These are phyloP conservation scores for Lagopus muta DNA, from an alignment of 2,113 vertebrate genomes.

Conservation along the genomic window DNA sequence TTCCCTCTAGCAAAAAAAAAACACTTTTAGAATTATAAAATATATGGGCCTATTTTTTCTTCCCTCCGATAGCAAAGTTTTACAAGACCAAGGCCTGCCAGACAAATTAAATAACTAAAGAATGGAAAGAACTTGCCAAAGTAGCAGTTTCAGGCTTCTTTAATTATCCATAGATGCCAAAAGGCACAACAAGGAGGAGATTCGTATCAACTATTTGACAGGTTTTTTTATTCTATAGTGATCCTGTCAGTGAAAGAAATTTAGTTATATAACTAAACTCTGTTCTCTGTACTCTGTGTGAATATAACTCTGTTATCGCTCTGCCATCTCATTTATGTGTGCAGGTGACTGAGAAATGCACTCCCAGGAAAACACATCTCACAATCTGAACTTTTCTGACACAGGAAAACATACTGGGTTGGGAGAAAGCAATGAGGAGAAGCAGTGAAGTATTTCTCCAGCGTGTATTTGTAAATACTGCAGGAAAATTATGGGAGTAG, in stretches of 20 bases:
- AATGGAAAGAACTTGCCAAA: constrained; percentile 64
- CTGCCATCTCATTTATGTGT: background rate
- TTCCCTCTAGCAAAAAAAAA: background rate
- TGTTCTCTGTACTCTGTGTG: too few relatives aligned
- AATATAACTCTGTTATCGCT: background rate
- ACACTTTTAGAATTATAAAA: constrained; percentile 47
- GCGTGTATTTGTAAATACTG: background rate
- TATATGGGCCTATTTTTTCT: background rate
- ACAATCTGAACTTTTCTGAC: constrained; percentile 4
- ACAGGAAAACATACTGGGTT: background rate
- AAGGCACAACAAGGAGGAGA: constrained; percentile 63
- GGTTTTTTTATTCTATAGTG: constrained; percentile 23
- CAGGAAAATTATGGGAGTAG: background rate
- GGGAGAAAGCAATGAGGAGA: background rate
- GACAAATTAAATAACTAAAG: constrained; percentile 63
- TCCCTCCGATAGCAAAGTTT: constrained; percentile 35
- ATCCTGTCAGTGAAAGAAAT: constrained; percentile 56
- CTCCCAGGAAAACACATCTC: constrained; percentile 34
- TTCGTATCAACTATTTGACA: constrained; percentile 10
- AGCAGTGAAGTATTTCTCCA: background rate
- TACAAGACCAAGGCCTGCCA: constrained; percentile 58
- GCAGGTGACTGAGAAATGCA: constrained; percentile 32
- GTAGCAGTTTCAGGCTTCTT: constrained; percentile 52
- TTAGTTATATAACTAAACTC: background rate
- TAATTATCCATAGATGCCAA: constrained; percentile 61